Base-by-base conservation (phyloP, 2,888 invertebrate genomes). In the Apamea sordens region DNA sequence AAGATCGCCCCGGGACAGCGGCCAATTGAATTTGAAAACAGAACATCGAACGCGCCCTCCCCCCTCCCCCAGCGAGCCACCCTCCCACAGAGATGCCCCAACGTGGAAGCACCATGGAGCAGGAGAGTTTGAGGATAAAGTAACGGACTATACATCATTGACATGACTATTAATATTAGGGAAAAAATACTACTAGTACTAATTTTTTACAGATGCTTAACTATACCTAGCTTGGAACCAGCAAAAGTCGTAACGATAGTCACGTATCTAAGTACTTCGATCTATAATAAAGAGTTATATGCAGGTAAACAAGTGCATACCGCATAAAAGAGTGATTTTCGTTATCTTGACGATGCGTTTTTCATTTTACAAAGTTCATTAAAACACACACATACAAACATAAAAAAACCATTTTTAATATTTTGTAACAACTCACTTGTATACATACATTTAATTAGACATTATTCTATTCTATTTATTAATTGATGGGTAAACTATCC, bases 1-100 rank as follows among this genome's bases (percentile, higher is more conserved):
- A 96, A 96, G 96, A 96, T 96, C 96, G 96, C 96, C 95, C 91
- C 95, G 96, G 96, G 96, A 96, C 96, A 94, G 93, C 93, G 95
- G 92, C 93, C 96, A 95, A 96, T 96, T 96, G 95, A 96, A 96
- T 96, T 96, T 96, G 96, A 96, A 96, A 96, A 95, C 95, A 95
- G 94, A 94, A 93, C 95, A 95, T 93, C 94, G 82, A 89, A 91
- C 91, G 90, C 85, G 89, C 89, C 90, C 90, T 85, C 86, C 84
- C 79, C 85, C 86, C 71, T 77, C 80, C 84, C 75, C 64, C 81
- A 80, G 73, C 72, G 79, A 79, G 80, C 87, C 70, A 80, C 86
- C 81, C 86, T 65, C 82, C 78, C 74, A 75, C 75, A 77, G 83
- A 78, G 82, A 80, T 87, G 79, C 79, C 89, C 91, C 89, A 32